Conservation (phyloP, 1,140 invertebrate species). For the Anoplophora glabripennis region DNA sequence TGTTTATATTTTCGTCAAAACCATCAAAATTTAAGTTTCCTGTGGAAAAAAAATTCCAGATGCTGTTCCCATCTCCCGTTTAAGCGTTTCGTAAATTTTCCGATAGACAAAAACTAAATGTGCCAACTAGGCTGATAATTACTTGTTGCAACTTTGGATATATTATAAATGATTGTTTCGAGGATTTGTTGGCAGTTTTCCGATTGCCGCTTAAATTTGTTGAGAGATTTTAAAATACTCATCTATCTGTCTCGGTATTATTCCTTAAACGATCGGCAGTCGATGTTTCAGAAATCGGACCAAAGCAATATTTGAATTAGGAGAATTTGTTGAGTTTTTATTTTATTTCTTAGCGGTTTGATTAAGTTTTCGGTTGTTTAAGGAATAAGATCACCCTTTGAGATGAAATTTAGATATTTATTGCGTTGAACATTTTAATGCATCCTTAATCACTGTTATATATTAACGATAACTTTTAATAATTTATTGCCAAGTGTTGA, state of each 20-base stretch:
- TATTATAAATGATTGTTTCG: conserved; percentile 8
- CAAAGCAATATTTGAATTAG: conserved; percentile 12
- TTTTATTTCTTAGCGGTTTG: conserved; percentile 6
- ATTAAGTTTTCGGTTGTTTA: conserved; percentile 21
- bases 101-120: not conserved
- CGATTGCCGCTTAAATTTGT: not conserved
- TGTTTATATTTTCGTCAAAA: too few species aligned
- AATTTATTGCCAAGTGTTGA: not conserved
- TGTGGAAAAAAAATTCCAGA: not conserved
- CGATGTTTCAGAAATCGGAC: conserved; percentile 2
- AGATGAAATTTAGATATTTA: conserved; percentile 22
- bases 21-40: too few species aligned
- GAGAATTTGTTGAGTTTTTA: too few species aligned
- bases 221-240: conserved; percentile 15
- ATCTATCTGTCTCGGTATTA: conserved; percentile 10
- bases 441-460: conserved; percentile 10
- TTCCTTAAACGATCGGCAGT: conserved; percentile 22
- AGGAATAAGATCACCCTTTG: conserved; percentile 17
- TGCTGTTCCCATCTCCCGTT: not conserved
- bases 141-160: not conserved
- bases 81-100: not conserved
- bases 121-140: conserved; percentile 8
- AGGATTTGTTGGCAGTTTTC: not conserved
- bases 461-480: conserved; percentile 12
- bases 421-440: conserved; percentile 16